Percentiles rank a stretch among this genome's conserved stretches.
phyloP scores from a whole-genome alignment of 2,888 invertebrate genomes.

The Sesia apiformis region DNA sequence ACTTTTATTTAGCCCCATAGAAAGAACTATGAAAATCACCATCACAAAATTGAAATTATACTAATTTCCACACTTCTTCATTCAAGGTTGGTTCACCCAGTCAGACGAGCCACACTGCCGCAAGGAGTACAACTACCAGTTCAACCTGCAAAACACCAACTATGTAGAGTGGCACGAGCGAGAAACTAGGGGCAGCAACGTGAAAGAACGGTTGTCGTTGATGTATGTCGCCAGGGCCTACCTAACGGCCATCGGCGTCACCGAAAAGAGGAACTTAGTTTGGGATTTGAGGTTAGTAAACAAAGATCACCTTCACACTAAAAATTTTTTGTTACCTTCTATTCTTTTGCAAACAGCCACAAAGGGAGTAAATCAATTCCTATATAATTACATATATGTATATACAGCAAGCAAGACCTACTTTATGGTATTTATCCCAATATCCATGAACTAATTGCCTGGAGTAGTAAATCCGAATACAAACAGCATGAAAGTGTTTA shows the following conservation, averaged over 20 bases:
- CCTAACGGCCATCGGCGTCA: slow-evolving; percentile 86
- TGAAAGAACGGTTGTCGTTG: slow-evolving; percentile 80
- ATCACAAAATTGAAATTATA: neutral
- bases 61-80: neutral
- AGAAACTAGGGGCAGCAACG: slow-evolving; percentile 79
- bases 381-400: no score
- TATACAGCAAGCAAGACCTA: no score
- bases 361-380: no score
- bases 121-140: slow-evolving; percentile 89
- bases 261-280: slow-evolving; percentile 90
- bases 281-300: slow-evolving; percentile 80
- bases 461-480: no score
- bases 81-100: slow-evolving; percentile 87
- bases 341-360: no score
- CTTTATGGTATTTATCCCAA: no score
- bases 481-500: no score
- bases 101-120: slow-evolving; percentile 84
- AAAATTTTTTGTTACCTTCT: no score
- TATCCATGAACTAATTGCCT: no score
- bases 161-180: slow-evolving; percentile 91
- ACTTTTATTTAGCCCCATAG: neutral
- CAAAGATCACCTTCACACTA: no score
- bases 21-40: neutral
- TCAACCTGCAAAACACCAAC: slow-evolving; percentile 79
- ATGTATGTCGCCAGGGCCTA: slow-evolving; percentile 88